A percentile compares a stretch with the other conserved stretches of the same genome.
Conservation (phyloP, 2,113 vertebrate species). For the Calyptommatus sinebrachiatus region DNA sequence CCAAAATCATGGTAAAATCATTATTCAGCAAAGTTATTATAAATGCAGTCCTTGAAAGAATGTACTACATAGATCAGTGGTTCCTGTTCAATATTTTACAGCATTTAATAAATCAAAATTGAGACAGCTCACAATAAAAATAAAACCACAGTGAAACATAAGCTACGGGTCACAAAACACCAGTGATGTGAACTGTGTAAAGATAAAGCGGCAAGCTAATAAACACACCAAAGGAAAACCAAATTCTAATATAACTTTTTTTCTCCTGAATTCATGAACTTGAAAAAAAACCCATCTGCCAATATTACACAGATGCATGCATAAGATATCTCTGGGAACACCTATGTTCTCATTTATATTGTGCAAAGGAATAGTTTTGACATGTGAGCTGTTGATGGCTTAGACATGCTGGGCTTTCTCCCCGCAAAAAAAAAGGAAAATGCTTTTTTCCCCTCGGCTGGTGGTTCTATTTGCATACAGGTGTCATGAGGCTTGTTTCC, state of each 20-base stretch:
- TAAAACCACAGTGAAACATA: neutral
- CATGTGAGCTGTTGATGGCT: neutral
- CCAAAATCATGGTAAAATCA: too few relatives aligned
- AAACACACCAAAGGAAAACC: neutral
- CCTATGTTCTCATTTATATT: neutral
- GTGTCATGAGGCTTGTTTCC: slow-evolving; percentile 43
- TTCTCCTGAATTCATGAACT: neutral
- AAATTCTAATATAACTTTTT: neutral
- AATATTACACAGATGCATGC: neutral
- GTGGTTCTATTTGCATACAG: slow-evolving; percentile 57
- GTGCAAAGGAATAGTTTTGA: slow-evolving; percentile 12
- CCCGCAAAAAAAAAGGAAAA: slow-evolving; percentile 16
- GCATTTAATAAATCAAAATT: neutral
- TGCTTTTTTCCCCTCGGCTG: slow-evolving; percentile 42
- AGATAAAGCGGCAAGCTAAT: neutral
- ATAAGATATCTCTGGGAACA: neutral
- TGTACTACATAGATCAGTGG: neutral
- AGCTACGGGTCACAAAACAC: too few relatives aligned
- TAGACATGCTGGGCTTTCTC: slow-evolving; percentile 27
- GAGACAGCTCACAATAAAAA: neutral
- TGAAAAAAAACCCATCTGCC: neutral
- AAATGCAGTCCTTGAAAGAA: neutral
- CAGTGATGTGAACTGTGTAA: neutral
- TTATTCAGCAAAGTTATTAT: neutral
- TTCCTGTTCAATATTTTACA: neutral